These are phyloP conservation scores for Fabriciana adippe DNA, from an alignment of 2,888 invertebrate species.

Conservation along the genomic window DNA sequence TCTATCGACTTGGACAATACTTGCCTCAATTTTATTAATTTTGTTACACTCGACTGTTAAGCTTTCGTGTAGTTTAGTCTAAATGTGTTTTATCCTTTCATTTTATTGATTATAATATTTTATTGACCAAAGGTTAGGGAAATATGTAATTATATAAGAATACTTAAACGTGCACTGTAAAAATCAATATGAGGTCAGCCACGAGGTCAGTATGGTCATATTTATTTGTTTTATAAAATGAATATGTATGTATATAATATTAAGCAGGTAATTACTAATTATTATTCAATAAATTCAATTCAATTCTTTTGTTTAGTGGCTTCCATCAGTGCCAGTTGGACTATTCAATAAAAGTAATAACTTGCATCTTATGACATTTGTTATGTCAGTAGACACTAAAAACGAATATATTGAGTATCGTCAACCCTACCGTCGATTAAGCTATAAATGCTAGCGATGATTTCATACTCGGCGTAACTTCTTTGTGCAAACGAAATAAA, in stretches of 20 bases:
- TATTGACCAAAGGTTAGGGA: neutral
- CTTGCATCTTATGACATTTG: no score
- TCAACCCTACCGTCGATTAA: conserved; percentile 13
- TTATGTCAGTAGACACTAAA: no score
- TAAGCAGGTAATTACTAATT: no score
- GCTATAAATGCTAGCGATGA: conserved; percentile 9
- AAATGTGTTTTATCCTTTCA: conserved; percentile 2
- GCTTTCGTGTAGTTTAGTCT: neutral
- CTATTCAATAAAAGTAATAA: no score
- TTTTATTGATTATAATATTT: neutral
- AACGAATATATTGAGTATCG: neutral
- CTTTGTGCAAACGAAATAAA: conserved; percentile 15
- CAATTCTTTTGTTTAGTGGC: no score
- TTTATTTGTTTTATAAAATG: no score
- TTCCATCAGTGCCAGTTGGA: no score
- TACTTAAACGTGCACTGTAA: no score
- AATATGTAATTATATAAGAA: neutral
- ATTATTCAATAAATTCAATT: no score
- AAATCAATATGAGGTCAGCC: no score
- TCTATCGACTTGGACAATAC: conserved; percentile 19
- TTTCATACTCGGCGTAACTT: neutral
- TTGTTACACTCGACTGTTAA: neutral
- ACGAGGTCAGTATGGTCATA: no score
- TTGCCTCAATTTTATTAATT: conserved; percentile 16
- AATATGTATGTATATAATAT: no score